A percentile compares a stretch with the other conserved stretches of the same genome.
Conservation (phyloP, 2,113 vertebrate genomes). For the Glaucomys volans region DNA sequence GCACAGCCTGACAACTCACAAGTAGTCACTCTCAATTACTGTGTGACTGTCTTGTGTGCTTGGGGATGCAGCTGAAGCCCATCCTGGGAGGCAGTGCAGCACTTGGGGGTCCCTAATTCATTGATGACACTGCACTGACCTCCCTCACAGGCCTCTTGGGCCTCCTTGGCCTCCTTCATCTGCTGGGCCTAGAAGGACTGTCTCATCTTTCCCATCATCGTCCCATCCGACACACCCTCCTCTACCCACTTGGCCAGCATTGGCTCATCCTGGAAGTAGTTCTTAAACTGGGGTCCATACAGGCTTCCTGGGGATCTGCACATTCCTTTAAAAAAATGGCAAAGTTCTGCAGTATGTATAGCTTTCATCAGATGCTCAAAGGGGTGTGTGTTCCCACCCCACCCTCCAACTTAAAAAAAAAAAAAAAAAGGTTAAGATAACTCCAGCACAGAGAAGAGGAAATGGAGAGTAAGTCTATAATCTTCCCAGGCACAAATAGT, state of each 20-base stretch:
- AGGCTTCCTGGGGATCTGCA: neutral
- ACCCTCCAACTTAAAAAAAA: neutral
- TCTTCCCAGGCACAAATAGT: neutral
- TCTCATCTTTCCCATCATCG: neutral
- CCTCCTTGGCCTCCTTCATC: neutral
- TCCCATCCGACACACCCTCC: neutral
- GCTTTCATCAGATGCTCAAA: slow-evolving; percentile 22
- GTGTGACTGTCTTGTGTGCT: neutral
- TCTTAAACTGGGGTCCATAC: neutral
- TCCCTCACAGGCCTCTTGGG: neutral
- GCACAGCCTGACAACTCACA: neutral
- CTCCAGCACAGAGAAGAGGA: neutral
- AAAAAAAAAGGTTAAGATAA: neutral
- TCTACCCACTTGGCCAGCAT: too few species aligned
- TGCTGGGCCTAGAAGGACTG: neutral
- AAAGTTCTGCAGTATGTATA: neutral
- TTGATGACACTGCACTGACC: neutral
- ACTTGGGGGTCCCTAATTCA: neutral
- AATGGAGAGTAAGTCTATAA: neutral
- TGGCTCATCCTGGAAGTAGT: neutral
- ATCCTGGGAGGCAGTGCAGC: neutral
- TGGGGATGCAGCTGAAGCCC: neutral
- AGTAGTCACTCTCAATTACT: neutral
- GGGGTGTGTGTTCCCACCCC: neutral
- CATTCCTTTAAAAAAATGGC: slow-evolving; percentile 2